Evolutionary conservation across 2,113 vertebrate genomes (phyloP), one percentile per base, ranked within the genome.

Genomic region (Holacanthus passer): DNA sequence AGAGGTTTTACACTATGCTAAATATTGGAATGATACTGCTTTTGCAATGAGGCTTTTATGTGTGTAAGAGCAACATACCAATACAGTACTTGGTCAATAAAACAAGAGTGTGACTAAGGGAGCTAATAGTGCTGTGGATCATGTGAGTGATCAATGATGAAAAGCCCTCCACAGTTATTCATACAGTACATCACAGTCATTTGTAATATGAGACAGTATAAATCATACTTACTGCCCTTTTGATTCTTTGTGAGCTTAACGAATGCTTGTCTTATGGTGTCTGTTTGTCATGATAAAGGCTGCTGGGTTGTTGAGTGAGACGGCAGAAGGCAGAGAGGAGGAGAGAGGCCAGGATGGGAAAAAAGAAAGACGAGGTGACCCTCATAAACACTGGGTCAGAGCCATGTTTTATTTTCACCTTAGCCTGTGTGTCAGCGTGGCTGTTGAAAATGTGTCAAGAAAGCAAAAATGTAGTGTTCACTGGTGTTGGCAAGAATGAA

Each of bases 361-460:
- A 47, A 58, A 68, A 56, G 29, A 72, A 47, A 72, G 22, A 65
- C 3, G 31, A 62, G 35, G 64, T 68, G 71, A 62, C 20, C 53
- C 53, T 8, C 32, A 53, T 22, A 31, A 52, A 81, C 45, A 62
- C 45, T 10, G 14, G 62, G 69, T 73, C 70, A 59, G 32, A 66
- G 62, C 8, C 3, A 11, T 12, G 29, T 41, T 48, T 58, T 39
- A 41, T 48, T 56, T 68, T 77, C 53, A 60, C 65, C 43, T 77
- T 55, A 35, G 43, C 9, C 29, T 35, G 6, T 66, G n/a, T 67
- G 65, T 58, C 73, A 48, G 39, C 10, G 1, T 62, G 20, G 32
- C 22, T 59, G 32, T 14, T 73, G 22, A 65, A 77, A 73, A 77
- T 69, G 32, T 81, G 82, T 75, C 70, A 66, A 24, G 66, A n/a